Conservation (phyloP, 2,797 vertebrate species). For the Cephalopachus bancanus region DNA sequence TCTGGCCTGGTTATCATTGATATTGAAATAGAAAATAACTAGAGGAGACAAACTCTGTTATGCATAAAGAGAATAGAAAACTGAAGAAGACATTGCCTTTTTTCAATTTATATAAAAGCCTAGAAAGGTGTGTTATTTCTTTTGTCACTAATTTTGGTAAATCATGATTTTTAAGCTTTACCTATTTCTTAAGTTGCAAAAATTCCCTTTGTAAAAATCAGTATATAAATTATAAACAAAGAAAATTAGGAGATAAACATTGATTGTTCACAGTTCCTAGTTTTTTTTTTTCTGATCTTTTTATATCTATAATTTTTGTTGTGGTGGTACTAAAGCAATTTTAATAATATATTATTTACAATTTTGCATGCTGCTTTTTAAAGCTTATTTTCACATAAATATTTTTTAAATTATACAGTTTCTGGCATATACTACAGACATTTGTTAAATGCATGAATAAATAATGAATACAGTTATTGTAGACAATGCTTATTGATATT, state of each 20-base stretch:
- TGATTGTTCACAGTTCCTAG: background rate
- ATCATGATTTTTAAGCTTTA: background rate
- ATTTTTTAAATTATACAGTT: background rate
- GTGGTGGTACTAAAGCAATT: background rate
- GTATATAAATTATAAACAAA: background rate
- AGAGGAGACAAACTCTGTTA: constrained; percentile 56
- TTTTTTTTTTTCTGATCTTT: background rate
- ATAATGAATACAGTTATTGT: background rate
- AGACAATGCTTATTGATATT: background rate
- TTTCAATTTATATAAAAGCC: background rate
- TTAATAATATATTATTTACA: background rate
- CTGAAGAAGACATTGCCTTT: background rate
- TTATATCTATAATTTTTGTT: background rate
- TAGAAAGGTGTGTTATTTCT: background rate
- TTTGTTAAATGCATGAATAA: constrained; percentile 6
- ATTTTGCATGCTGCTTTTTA: background rate
- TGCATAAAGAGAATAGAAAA: constrained; percentile 55
- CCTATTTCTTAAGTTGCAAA: background rate
- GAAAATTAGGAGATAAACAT: constrained; percentile 9
- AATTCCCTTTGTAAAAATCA: background rate
- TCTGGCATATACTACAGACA: background rate
- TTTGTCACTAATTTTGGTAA: constrained; percentile 13
- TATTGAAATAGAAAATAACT: constrained; percentile 71
- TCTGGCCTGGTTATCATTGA: constrained; percentile 74
- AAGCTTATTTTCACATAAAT: constrained; percentile 19